These are phyloP conservation scores for Perithous albicinctus DNA, from an alignment of 2,888 invertebrate species.

Conservation along the genomic window DNA sequence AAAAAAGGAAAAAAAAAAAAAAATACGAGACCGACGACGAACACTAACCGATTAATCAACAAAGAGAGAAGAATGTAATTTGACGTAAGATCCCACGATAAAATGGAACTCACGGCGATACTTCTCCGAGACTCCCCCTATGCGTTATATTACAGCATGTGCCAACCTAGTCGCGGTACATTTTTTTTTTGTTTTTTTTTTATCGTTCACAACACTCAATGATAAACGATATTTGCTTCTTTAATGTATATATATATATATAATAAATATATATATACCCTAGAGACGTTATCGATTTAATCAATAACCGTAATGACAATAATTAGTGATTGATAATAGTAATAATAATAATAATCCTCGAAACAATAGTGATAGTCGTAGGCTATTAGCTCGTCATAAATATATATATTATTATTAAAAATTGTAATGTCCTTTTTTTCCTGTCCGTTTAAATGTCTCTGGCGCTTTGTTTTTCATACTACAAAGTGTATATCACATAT, in stretches of 20 bases:
- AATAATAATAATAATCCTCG: slow-evolving; percentile 57
- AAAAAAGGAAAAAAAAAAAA: too few relatives aligned
- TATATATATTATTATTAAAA: slow-evolving; percentile 69
- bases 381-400: slow-evolving; percentile 68
- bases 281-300: slow-evolving; percentile 41
- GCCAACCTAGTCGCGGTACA: slow-evolving; percentile 66
- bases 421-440: slow-evolving; percentile 54
- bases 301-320: slow-evolving; percentile 29
- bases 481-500: slow-evolving; percentile 62
- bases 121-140: slow-evolving; percentile 38
- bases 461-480: slow-evolving; percentile 52
- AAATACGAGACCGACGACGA: not conserved
- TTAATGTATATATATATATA: slow-evolving; percentile 64
- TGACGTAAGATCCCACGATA: slow-evolving; percentile 29
- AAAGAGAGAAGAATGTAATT: slow-evolving; percentile 17
- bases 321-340: slow-evolving; percentile 24
- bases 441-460: slow-evolving; percentile 49
- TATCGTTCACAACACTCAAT: slow-evolving; percentile 68
- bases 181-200: slow-evolving; percentile 27
- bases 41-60: slow-evolving; percentile 17
- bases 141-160: slow-evolving; percentile 67
- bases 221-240: slow-evolving; percentile 69
- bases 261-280: slow-evolving; percentile 65
- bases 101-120: slow-evolving; percentile 3
- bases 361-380: slow-evolving; percentile 67